Conservation (phyloP, 1,140 invertebrate genomes). For the Nasonia giraulti region DNA sequence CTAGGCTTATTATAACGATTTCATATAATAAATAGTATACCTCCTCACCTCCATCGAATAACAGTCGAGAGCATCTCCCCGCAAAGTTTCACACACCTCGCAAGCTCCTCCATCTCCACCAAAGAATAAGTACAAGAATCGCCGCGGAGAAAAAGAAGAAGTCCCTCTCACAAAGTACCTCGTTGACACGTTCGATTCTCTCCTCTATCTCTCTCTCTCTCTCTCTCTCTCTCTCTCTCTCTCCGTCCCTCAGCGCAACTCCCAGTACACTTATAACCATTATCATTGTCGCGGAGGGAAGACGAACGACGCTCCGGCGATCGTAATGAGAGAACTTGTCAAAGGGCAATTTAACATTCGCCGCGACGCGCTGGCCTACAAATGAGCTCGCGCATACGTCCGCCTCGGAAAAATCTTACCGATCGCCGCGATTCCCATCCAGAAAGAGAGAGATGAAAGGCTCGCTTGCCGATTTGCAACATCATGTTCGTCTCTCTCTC, state of each 20-base stretch:
- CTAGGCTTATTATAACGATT: too few species aligned
- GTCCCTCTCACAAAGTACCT: not conserved
- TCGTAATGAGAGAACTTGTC: conserved; percentile 16
- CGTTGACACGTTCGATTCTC: not conserved
- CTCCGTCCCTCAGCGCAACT: too few species aligned
- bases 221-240: not conserved
- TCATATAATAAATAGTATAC: too few species aligned
- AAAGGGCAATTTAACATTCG: conserved; percentile 2
- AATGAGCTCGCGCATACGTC: not conserved
- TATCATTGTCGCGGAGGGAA: too few species aligned
- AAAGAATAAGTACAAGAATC: too few species aligned
- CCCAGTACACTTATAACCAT: too few species aligned
- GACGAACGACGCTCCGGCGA: too few species aligned
- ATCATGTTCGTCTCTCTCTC: conserved; percentile 8
- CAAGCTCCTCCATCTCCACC: not conserved
- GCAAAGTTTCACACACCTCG: too few species aligned
- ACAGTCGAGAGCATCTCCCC: too few species aligned
- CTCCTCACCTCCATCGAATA: too few species aligned
- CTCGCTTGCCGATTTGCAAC: conserved; percentile 3
- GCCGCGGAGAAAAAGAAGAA: not conserved
- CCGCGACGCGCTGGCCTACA: not conserved
- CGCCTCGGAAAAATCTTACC: not conserved
- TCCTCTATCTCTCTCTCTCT: too few species aligned
- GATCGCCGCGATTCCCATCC: not conserved
- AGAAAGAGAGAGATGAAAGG: conserved; percentile 21